These are phyloP conservation scores for Pagetopsis macropterus DNA, from an alignment of 2,797 vertebrate genomes.

Conservation along the genomic window DNA sequence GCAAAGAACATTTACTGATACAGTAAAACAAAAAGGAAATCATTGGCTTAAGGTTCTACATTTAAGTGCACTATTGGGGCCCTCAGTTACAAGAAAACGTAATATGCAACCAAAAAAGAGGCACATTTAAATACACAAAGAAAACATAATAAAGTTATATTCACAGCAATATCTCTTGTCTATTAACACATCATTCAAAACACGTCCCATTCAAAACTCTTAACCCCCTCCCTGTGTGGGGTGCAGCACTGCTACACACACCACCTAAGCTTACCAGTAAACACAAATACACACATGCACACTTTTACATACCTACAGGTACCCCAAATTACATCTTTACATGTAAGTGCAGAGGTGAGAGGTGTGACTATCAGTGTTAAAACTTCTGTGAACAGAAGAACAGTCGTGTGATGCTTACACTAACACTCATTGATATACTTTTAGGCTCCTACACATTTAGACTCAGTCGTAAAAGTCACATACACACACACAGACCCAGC, in stretches of 20 bases:
- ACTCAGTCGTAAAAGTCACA: constrained; percentile 60
- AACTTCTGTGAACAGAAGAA: constrained; percentile 34
- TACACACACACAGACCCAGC: constrained; percentile 10
- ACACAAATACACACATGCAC: constrained; percentile 45
- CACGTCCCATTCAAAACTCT: constrained; percentile 43
- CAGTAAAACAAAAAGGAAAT: constrained; percentile 66
- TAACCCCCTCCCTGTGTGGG: constrained; percentile 21
- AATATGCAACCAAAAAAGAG: constrained; percentile 49
- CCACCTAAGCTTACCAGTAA: constrained; percentile 36
- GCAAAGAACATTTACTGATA: constrained; percentile 77
- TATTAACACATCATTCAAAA: constrained; percentile 59
- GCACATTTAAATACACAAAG: constrained; percentile 72
- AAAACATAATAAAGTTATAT: constrained; percentile 68
- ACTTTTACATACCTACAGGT: constrained; percentile 73
- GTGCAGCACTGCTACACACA: constrained; percentile 44
- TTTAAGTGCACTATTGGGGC: constrained; percentile 83
- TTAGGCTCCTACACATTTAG: constrained; percentile 30
- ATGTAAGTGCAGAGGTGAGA: constrained; percentile 60
- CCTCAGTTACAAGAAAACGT: constrained; percentile 67
- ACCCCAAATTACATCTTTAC: constrained; percentile 62
- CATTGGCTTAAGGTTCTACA: constrained; percentile 64
- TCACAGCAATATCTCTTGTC: constrained; percentile 81
- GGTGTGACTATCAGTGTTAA: constrained; percentile 45
- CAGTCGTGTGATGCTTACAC: constrained; percentile 26
- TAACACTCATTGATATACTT: constrained; percentile 34